Conservation (phyloP, 2,797 vertebrate genomes). For the Hafferia zeledoni region DNA sequence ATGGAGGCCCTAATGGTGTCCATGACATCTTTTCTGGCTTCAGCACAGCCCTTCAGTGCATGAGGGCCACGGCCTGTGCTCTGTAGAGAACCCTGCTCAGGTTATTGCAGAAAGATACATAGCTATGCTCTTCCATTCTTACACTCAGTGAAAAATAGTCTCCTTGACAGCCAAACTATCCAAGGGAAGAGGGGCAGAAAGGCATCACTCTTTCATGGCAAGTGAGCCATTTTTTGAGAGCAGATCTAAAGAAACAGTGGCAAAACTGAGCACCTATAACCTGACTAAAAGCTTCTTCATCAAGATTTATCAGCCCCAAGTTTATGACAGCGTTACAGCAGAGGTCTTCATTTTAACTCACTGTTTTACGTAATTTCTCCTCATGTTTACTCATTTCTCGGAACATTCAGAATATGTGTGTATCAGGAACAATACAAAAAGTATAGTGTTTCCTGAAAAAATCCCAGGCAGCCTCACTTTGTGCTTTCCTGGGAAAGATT, state of each 20-base stretch:
- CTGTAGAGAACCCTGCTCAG: not conserved
- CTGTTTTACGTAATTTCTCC: not conserved
- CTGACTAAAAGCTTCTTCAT: not conserved
- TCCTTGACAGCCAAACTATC: not conserved
- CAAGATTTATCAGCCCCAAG: not conserved
- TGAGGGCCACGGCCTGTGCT: rapidly evolving
- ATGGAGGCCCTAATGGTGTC: not conserved
- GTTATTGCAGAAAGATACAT: not conserved
- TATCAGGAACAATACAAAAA: not conserved
- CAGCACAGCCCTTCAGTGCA: not conserved
- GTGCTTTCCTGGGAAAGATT: not conserved
- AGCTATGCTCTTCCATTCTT: not conserved
- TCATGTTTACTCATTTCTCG: not conserved
- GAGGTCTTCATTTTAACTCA: not conserved
- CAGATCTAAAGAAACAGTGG: not conserved
- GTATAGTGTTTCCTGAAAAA: not conserved
- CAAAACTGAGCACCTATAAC: not conserved
- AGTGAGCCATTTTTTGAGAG: not conserved
- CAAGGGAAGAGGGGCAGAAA: not conserved
- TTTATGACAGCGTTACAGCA: not conserved
- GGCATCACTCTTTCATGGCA: not conserved
- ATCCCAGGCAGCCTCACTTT: not conserved
- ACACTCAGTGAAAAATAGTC: not conserved
- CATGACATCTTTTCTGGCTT: not conserved
- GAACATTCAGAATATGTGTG: not conserved